phyloP scores from a whole-genome alignment of 2,888 invertebrate genomes.

The Pollenia griseotomentosa region DNA sequence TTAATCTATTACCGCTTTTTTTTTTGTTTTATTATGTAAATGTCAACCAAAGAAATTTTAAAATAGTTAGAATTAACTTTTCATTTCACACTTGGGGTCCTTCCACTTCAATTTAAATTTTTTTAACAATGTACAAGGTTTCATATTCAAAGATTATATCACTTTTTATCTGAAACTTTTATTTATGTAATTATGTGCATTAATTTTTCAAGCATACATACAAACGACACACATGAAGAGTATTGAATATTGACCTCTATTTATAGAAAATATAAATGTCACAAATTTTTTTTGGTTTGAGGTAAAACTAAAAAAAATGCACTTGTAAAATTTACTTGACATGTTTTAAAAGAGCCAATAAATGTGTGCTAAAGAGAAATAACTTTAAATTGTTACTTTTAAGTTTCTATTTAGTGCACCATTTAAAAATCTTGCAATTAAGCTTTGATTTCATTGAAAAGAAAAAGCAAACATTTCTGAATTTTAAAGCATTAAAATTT shows the following conservation, averaged over 20 bases:
- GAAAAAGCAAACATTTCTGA: no score
- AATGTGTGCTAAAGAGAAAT: neutral
- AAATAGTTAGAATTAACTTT: neutral
- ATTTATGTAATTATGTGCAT: conserved; percentile 25
- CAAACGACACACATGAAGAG: neutral
- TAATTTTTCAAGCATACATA: conserved; percentile 10
- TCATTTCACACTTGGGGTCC: no score
- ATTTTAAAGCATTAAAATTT: no score
- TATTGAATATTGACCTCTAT: conserved; percentile 46
- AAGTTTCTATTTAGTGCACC: no score
- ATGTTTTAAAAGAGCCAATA: neutral
- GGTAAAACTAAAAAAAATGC: neutral
- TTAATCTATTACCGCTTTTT: no score
- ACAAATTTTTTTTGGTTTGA: conserved; percentile 3
- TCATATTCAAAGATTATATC: conserved; percentile 32
- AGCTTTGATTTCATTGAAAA: no score
- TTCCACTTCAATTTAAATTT: neutral
- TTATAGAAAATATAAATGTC: neutral
- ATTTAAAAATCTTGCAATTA: no score
- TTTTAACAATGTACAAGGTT: conserved; percentile 26
- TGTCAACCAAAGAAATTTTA: no score
- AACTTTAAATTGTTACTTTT: no score
- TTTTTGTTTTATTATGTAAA: no score
- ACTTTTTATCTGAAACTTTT: conserved; percentile 36
- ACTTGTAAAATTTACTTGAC: conserved; percentile 8